Conservation (phyloP, 2,113 vertebrate genomes). For the Motacilla alba region DNA sequence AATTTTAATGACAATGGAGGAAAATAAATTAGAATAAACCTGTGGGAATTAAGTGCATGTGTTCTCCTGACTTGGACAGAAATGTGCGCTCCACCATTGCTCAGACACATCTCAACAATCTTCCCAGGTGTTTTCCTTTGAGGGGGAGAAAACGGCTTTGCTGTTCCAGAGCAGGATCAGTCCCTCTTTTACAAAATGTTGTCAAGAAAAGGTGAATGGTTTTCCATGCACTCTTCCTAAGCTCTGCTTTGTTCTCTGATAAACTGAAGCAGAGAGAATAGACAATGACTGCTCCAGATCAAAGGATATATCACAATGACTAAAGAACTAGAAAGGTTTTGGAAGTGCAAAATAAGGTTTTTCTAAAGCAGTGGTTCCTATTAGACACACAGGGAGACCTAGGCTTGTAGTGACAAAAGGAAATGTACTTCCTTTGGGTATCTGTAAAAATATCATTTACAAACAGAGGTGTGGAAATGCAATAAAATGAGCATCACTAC, state of each 20-base stretch:
- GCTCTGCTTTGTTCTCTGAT: neutral
- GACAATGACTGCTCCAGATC: neutral
- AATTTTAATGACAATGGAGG: neutral
- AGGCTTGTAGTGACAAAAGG: neutral
- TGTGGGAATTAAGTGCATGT: neutral
- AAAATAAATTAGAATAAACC: neutral
- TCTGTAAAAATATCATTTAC: neutral
- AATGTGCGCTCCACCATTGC: fast-evolving
- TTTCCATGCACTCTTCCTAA: neutral
- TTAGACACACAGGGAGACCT: neutral
- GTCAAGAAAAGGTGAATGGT: neutral
- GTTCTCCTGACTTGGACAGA: neutral
- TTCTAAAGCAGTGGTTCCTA: neutral
- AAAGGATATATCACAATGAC: neutral
- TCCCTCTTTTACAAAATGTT: neutral
- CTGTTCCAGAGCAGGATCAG: neutral
- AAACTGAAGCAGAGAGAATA: neutral
- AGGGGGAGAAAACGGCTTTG: neutral
- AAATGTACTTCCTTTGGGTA: neutral
- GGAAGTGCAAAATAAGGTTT: neutral
- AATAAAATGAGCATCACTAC: neutral
- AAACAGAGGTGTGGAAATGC: neutral
- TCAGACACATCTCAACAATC: neutral
- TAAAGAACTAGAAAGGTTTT: neutral
- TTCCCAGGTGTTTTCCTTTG: neutral